A percentile compares a stretch with the other conserved stretches of the same genome.
Evolutionary conservation across 2,113 vertebrate genomes (phyloP).

Genomic region (Elephas maximus): DNA sequence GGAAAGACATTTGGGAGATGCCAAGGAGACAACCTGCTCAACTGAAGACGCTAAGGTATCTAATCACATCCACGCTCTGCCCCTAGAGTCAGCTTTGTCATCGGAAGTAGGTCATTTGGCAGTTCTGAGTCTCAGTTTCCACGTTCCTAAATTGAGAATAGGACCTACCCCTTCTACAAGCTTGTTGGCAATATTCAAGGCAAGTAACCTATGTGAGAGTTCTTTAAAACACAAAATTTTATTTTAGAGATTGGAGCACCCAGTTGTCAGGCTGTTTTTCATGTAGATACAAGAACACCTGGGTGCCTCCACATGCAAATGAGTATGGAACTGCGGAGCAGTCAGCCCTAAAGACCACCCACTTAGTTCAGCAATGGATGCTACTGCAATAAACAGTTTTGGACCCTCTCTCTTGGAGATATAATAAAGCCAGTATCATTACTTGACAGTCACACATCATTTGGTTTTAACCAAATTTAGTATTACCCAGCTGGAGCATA

Average conservation of each 20-base stretch:
- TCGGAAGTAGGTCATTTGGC: neutral
- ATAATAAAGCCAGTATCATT: conserved; percentile 20
- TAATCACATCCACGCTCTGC: neutral
- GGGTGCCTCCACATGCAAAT: neutral
- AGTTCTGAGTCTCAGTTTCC: neutral
- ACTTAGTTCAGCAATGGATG: neutral
- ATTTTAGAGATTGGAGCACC: neutral
- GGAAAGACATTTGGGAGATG: neutral
- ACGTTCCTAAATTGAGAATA: neutral
- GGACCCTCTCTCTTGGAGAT: neutral
- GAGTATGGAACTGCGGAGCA: neutral
- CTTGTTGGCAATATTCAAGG: neutral
- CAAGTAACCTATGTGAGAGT: neutral
- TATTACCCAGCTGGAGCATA: neutral
- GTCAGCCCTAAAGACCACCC: neutral
- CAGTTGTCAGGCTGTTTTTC: neutral
- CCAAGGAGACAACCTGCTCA: neutral
- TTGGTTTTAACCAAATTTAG: neutral
- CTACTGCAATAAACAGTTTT: neutral
- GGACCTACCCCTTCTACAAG: neutral
- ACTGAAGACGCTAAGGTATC: neutral
- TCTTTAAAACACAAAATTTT: neutral
- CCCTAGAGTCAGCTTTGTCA: neutral
- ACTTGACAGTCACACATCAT: neutral
- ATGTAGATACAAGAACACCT: neutral